Evolutionary conservation across 1,140 invertebrate genomes (phyloP), one percentile per base, ranked within the genome.

Genomic region (Drosophila parabipectinata): DNA sequence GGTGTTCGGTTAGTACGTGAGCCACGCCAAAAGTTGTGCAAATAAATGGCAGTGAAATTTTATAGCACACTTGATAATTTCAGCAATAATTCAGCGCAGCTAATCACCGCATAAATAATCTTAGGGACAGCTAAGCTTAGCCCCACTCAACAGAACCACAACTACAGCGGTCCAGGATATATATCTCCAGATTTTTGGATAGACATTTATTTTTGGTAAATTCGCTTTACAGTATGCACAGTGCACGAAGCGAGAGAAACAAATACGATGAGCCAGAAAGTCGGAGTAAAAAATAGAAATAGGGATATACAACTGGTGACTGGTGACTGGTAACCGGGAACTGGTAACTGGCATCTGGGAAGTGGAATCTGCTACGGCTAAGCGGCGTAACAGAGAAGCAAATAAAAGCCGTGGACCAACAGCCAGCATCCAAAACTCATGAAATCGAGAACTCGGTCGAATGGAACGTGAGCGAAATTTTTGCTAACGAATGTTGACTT

Each of bases 21-120:
- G 66, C 52, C 61, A 37, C 77, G 78, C 78, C 59, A 66, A 81
- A 81, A 81, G 73, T 81, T 68, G 71, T 62, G 75, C 79, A 83
- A 83, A 84, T 84, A 84, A 79, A 84, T 77, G 74, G 72, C 80
- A 77, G 47, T 73, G 72, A 79, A 84, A 84, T 84, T 89, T 88
- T 88, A 89, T 89, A 89, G 77, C 84, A 83, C 83, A 78, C 84
- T 89, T 88, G 79, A 89, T 88, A 89, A 83, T 89, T 83, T 89
- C 45, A 56, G 84, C 84, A 90, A 90, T 90, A 90, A 90, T 72
- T 89, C 84, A 89, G 67, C 39, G 48, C 48, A 66, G 67, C 80
- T 90, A 89, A 90, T 90, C 85, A 81, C 85, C 85, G 87, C 84
- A 90, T 89, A 90, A 90, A 90, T 90, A 84, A 90, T 90, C 79